phyloP scores from a whole-genome alignment of 2,113 vertebrate species.

The Excalfactoria chinensis region DNA sequence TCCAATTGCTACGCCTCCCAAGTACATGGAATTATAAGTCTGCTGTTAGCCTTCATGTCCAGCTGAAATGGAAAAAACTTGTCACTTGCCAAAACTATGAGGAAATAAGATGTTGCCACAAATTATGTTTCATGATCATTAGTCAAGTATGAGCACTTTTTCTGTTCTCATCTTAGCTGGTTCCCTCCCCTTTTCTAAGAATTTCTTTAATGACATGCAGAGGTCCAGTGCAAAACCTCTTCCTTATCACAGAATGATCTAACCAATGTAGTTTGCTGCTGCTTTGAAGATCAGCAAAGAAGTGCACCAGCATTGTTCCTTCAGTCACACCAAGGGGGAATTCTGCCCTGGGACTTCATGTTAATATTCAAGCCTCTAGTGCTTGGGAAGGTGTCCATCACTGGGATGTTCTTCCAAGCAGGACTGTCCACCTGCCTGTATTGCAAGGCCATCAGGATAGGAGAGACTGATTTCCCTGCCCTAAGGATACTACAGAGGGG shows the following conservation, averaged over 20 bases:
- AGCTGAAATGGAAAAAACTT: background rate
- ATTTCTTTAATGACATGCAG: background rate
- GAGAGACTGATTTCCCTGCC: background rate
- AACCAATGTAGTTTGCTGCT: background rate
- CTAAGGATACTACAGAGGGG: accelerated
- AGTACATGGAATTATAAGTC: background rate
- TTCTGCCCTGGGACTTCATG: accelerated
- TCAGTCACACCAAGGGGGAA: background rate
- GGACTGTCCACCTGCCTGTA: background rate
- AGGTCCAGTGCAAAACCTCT: background rate
- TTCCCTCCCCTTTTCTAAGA: background rate
- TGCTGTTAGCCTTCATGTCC: background rate
- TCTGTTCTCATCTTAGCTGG: background rate
- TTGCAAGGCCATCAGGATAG: background rate
- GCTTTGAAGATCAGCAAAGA: background rate
- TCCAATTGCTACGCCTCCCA: background rate
- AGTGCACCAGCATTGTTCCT: accelerated
- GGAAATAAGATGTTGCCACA: background rate
- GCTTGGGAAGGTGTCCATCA: accelerated
- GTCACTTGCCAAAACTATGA: background rate
- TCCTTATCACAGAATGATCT: background rate
- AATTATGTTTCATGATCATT: background rate
- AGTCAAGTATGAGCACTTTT: background rate
- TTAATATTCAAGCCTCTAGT: background rate
- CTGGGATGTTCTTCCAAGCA: background rate